Percentiles rank a stretch among this genome's conserved stretches.
Conservation (phyloP, 2,113 vertebrate genomes). For the Corydoras sp. region DNA sequence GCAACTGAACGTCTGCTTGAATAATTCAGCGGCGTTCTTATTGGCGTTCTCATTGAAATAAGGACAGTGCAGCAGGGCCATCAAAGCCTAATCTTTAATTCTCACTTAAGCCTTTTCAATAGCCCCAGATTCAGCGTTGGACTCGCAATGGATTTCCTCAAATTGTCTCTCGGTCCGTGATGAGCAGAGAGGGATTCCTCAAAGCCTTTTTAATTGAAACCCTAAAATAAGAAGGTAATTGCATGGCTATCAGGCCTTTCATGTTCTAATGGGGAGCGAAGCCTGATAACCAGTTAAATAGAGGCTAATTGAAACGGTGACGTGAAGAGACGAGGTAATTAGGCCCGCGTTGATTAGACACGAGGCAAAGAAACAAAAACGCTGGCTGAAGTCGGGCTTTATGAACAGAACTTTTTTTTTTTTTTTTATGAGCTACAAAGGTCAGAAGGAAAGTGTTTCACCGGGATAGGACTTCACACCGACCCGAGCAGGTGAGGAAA, state of each 20-base stretch:
- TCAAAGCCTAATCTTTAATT: slow-evolving; percentile 56
- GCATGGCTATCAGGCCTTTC: slow-evolving; percentile 58
- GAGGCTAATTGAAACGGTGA: slow-evolving; percentile 41
- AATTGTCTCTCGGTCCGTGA: slow-evolving; percentile 51
- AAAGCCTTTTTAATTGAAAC: slow-evolving; percentile 59
- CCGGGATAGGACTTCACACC: too few relatives aligned
- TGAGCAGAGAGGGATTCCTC: slow-evolving; percentile 49
- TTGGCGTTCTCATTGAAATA: neutral
- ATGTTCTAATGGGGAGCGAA: slow-evolving; percentile 51
- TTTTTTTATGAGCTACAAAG: too few relatives aligned
- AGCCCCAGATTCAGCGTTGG: slow-evolving; percentile 43
- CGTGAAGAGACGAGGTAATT: slow-evolving; percentile 25
- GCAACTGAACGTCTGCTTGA: slow-evolving; percentile 36
- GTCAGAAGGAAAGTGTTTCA: too few relatives aligned
- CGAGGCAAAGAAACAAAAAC: neutral
- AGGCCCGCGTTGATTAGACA: slow-evolving; percentile 5
- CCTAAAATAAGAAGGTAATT: slow-evolving; percentile 65
- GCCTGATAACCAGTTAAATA: slow-evolving; percentile 38
- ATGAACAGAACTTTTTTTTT: too few relatives aligned
- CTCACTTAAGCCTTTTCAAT: slow-evolving; percentile 33
- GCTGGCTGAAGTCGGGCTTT: too few relatives aligned
- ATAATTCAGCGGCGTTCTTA: slow-evolving; percentile 43
- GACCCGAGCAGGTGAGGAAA: too few relatives aligned
- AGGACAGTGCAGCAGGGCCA: slow-evolving; percentile 44
- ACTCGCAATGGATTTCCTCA: slow-evolving; percentile 48